Base-by-base conservation (phyloP, 2,888 invertebrate species). In the Pheosia gnoma region DNA sequence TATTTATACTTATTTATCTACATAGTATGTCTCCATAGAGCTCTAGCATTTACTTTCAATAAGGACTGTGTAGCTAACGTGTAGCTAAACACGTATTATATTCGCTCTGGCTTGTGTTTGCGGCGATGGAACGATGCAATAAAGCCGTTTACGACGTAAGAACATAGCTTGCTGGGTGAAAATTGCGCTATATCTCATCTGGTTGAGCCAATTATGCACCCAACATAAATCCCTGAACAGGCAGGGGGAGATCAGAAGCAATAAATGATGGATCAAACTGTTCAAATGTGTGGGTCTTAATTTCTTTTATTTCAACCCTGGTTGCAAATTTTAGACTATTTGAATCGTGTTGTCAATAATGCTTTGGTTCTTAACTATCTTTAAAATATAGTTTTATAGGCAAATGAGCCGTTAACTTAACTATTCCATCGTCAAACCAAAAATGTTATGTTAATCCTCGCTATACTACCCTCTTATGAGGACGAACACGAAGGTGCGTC, bases 121-220 rank as follows among this genome's bases (percentile, higher is more conserved):
- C 61, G 58, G 63, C 58, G 56, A 64, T 5, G 25, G 25, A 7
- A 51, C 7, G 51, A 51, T 56, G 57, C 59, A 66, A 72, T 75
- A 67, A 74, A 75, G 63, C 53, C n/a, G n/a, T 66, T 74, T 65
- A 73, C 62, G 69, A 64, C 57, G 39, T 41, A 56, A 39, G 53
- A 63, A 61, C 49, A 59, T 37, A n/a, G 52, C 57, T 64, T 60
- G 59, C 43, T 56, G 25, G 57, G 55, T 58, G 62, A 62, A 66
- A 62, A 66, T 58, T 58, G 63, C 58, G 58, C 64, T 63, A 60
- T 64, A 65, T 62, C 64, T 63, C 54, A 59, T 62, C 39, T 62
- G 55, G 52, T 66, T 60, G 52, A 43, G 36, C 25, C 56, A 62
- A 56, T 58, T 56, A 51, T 58, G 41, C 36, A 51, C 41, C 53